Evolutionary conservation across 2,113 vertebrate species (phyloP), one percentile per base, ranked within the genome.

Genomic region (Garra rufa): DNA sequence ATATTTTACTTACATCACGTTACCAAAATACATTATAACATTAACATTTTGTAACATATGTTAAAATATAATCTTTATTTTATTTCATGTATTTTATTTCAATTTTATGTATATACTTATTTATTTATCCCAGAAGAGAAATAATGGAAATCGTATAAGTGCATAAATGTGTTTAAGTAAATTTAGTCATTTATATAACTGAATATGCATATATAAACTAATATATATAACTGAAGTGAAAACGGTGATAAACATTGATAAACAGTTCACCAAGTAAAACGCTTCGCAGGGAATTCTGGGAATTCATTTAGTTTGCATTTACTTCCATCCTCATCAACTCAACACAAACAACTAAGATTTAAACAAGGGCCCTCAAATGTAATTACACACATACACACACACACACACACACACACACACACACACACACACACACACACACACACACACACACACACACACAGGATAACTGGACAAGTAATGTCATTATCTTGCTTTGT

Each of bases 301-400:
- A 9, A 34, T 67, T 34, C 7, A 67, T 67, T 65, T 34, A 34
- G 14, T 65, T 34, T 65, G 2, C 6, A 65, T 17, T 69, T 1
- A 69, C 65, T 69, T 69, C 30, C 17, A 69, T 69, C 17, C 9
- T 38, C 65, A 69, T 69, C 30, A 38, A 41, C 65, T 44, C 21
- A 48, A 48, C 43, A 48, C 71, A 24, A 48, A 74, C 69, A 15
- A 24, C 17, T 26, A 74, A 1, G 6, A 46, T 71, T 67, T 34
- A 38, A 65, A 65, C 77, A 24, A 28, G 82, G 76, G 67, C 71
- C 38, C 73, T 59, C 50, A 83, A 41, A 85, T 74, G 76, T 81
- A 89, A 87, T 87, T 85, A 88, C 71, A 82, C 55, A 70, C 83
- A 85, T 75, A 88, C 85, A 65, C 85, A 89, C 73, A 69, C 30